Percentiles rank a stretch among this genome's conserved stretches.
Conservation (phyloP, 2,888 invertebrate genomes). For the Erebia aethiops region DNA sequence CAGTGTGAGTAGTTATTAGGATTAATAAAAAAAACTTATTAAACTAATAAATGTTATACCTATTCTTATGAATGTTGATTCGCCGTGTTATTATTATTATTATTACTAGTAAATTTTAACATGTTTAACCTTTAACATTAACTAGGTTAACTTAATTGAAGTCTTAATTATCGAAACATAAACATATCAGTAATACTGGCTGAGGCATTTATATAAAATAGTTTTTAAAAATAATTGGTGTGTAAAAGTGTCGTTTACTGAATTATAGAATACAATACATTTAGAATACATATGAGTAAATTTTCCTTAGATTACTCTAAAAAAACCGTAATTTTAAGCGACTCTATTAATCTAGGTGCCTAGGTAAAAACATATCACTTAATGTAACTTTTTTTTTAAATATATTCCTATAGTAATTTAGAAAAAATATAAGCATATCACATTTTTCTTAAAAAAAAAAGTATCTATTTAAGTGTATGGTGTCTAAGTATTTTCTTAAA, state of each 20-base stretch:
- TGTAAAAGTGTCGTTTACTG: constrained; percentile 46
- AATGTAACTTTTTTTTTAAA: constrained; percentile 46
- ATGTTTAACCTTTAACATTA: constrained; percentile 66
- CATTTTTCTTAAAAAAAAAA: constrained; percentile 45
- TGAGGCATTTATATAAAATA: constrained; percentile 78
- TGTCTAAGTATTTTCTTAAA: constrained; percentile 68
- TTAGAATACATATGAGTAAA: constrained; percentile 38
- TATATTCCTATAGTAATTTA: constrained; percentile 41
- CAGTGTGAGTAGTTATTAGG: constrained; percentile 44
- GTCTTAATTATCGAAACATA: constrained; percentile 71
- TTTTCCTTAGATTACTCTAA: constrained; percentile 45
- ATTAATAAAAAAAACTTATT: constrained; percentile 39
- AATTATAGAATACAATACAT: constrained; percentile 16
- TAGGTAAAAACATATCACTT: constrained; percentile 71
- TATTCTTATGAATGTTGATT: constrained; percentile 48
- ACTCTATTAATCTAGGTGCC: constrained; percentile 60
- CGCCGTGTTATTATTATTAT: constrained; percentile 31
- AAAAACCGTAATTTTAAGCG: constrained; percentile 40
- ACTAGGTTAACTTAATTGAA: constrained; percentile 64
- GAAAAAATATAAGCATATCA: constrained; percentile 48
- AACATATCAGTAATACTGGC: constrained; percentile 82
- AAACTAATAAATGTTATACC: constrained; percentile 49
- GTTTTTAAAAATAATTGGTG: constrained; percentile 63
- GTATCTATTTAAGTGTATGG: constrained; percentile 55
- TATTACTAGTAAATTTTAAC: constrained; percentile 54